Percentiles rank a stretch among this genome's conserved stretches.
These are phyloP conservation scores for Acanthacorydalis orientalis DNA, from an alignment of 2,888 invertebrate species.

Conservation along the genomic window DNA sequence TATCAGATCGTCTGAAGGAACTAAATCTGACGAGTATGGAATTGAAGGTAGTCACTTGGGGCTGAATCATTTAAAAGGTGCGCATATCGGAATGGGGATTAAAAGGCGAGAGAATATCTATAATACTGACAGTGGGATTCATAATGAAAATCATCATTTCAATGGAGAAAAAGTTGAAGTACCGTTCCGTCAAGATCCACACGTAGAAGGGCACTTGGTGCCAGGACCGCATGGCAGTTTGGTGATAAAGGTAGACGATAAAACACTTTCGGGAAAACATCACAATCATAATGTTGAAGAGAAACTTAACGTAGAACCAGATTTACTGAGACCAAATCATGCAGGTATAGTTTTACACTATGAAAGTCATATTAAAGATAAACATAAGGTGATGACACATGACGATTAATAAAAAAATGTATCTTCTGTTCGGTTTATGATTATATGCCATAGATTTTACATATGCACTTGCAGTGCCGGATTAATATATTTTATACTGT, in stretches of 20 bases:
- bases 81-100: conserved; percentile 20
- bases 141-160: conserved; percentile 20
- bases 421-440: background rate
- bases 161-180: conserved; percentile 22
- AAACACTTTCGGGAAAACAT: background rate
- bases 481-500: too few species aligned
- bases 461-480: too few species aligned
- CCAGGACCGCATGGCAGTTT: conserved; percentile 38
- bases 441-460: too few species aligned
- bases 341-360: conserved; percentile 41
- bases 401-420: background rate
- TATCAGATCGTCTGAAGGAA: conserved; percentile 7
- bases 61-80: conserved; percentile 15
- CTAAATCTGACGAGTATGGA: conserved; percentile 12
- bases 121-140: conserved; percentile 13
- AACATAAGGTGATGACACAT: conserved; percentile 3
- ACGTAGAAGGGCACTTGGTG: conserved; percentile 24
- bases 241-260: conserved; percentile 25
- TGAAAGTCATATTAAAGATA: conserved; percentile 17
- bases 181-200: conserved; percentile 12
- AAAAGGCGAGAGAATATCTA: background rate
- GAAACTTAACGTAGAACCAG: conserved; percentile 39
- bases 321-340: conserved; percentile 38
- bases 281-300: conserved; percentile 25
- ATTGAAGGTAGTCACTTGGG: conserved; percentile 18